Conservation (phyloP, 1,140 invertebrate species). For the Helicoverpa armigera region DNA sequence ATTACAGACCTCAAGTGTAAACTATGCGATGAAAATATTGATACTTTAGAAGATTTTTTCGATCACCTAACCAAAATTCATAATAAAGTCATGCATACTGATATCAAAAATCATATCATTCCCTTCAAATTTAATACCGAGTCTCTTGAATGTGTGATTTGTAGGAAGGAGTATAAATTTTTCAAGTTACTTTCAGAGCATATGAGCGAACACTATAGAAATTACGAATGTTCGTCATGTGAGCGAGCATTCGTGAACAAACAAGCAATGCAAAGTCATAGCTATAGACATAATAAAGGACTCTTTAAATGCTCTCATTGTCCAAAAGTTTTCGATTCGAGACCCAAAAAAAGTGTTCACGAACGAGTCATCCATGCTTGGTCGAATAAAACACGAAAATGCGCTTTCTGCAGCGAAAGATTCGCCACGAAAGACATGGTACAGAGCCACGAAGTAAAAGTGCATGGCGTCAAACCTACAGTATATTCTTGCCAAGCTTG, state of each 20-base stretch:
- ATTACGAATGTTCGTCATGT: slow-evolving; percentile 64
- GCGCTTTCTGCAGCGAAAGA: slow-evolving; percentile 55
- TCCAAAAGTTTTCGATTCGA: slow-evolving; percentile 43
- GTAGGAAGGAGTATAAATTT: slow-evolving; percentile 53
- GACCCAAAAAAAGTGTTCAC: slow-evolving; percentile 20
- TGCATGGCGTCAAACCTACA: slow-evolving; percentile 51
- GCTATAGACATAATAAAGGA: slow-evolving; percentile 41
- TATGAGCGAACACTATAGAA: slow-evolving; percentile 64
- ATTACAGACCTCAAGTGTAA: slow-evolving; percentile 61
- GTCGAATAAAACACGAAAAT: slow-evolving; percentile 49
- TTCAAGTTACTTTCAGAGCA: slow-evolving; percentile 64
- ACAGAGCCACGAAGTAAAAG: slow-evolving; percentile 55
- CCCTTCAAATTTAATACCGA: slow-evolving; percentile 64
- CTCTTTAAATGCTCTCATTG: slow-evolving; percentile 49
- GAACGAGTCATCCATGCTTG: slow-evolving; percentile 33
- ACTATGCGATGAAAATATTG: slow-evolving; percentile 52
- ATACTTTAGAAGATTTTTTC: slow-evolving; percentile 52
- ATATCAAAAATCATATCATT: slow-evolving; percentile 62
- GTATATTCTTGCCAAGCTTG: slow-evolving; percentile 60
- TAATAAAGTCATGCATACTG: slow-evolving; percentile 52
- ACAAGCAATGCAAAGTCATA: slow-evolving; percentile 46
- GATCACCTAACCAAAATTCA: slow-evolving; percentile 55
- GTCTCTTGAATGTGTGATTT: slow-evolving; percentile 55
- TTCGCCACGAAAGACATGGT: slow-evolving; percentile 54
- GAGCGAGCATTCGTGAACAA: slow-evolving; percentile 58